These are phyloP conservation scores for Elymnias hypermnestra DNA, from an alignment of 1,140 invertebrate genomes.

Conservation along the genomic window DNA sequence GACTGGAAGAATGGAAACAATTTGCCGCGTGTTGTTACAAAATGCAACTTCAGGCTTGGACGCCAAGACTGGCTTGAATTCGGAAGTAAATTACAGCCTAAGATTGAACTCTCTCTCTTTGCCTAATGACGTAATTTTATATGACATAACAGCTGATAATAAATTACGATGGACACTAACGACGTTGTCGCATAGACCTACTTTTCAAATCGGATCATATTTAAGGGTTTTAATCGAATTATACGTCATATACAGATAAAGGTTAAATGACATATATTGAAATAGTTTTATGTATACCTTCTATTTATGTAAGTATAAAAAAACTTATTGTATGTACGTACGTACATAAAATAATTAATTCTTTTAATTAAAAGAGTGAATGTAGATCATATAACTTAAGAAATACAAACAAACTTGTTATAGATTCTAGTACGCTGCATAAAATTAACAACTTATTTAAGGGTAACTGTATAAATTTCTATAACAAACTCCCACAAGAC, in stretches of 20 bases:
- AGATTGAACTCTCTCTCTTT: constrained; percentile 45
- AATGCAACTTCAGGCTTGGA: constrained; percentile 41
- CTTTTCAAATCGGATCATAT: not conserved
- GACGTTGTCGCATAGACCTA: not conserved
- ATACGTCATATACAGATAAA: not conserved
- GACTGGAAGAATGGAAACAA: constrained; percentile 47
- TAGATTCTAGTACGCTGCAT: too few species aligned
- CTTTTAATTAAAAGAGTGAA: too few species aligned
- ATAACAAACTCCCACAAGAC: too few species aligned
- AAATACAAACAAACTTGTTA: too few species aligned
- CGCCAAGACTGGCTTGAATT: constrained; percentile 38
- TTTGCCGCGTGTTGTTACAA: constrained; percentile 44
- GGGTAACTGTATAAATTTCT: too few species aligned
- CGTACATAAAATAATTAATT: too few species aligned
- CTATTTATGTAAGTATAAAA: too few species aligned
- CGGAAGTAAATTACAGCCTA: constrained; percentile 50
- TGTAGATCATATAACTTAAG: too few species aligned
- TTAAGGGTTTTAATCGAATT: not conserved
- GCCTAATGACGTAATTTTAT: constrained; percentile 42
- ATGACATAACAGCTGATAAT: constrained; percentile 43
- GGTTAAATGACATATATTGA: too few species aligned
- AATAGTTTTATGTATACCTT: too few species aligned
- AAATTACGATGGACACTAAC: constrained; percentile 25
- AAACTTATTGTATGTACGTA: too few species aligned
- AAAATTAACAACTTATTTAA: too few species aligned